phyloP scores from a whole-genome alignment of 2,113 vertebrate species.

The Orientallactaga bullata region DNA sequence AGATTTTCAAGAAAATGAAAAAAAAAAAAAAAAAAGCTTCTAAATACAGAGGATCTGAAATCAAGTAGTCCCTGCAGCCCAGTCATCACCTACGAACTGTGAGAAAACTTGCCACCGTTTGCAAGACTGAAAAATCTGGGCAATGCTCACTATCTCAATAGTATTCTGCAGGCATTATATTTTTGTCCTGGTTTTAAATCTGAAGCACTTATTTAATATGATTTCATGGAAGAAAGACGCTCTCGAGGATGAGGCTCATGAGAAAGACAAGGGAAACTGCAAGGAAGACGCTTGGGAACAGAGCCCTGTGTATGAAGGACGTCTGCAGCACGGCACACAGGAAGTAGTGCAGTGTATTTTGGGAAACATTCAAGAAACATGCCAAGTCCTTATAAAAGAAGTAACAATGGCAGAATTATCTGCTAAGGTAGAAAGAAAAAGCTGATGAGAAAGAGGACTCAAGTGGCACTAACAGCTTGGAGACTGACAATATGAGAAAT shows the following conservation, averaged over 20 bases:
- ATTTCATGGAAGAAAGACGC: conserved; percentile 91
- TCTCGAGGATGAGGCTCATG: conserved; percentile 88
- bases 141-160: conserved; percentile 99
- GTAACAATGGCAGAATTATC: conserved; percentile 79
- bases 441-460: conserved; percentile 72
- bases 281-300: conserved; percentile 92
- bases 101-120: conserved; percentile 94
- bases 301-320: conserved; percentile 99
- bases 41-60: conserved; percentile 88
- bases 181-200: conserved; percentile 97
- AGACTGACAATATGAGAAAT: conserved; percentile 58
- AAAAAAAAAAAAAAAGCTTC: conserved; percentile 88
- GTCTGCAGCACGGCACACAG: conserved; percentile 98
- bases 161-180: conserved; percentile 97
- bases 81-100: conserved; percentile 87
- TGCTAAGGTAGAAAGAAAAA: conserved; percentile 77
- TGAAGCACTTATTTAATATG: conserved; percentile 91
- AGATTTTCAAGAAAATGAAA: conserved; percentile 91
- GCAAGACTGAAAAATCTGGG: conserved; percentile 98
- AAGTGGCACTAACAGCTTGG: conserved; percentile 34
- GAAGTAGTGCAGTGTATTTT: conserved; percentile 98
- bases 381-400: conserved; percentile 94
- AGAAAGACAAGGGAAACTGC: conserved; percentile 90
- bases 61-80: conserved; percentile 91
- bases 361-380: conserved; percentile 97